phyloP scores from a whole-genome alignment of 1,140 invertebrate species.

The Drusus annulatus region DNA sequence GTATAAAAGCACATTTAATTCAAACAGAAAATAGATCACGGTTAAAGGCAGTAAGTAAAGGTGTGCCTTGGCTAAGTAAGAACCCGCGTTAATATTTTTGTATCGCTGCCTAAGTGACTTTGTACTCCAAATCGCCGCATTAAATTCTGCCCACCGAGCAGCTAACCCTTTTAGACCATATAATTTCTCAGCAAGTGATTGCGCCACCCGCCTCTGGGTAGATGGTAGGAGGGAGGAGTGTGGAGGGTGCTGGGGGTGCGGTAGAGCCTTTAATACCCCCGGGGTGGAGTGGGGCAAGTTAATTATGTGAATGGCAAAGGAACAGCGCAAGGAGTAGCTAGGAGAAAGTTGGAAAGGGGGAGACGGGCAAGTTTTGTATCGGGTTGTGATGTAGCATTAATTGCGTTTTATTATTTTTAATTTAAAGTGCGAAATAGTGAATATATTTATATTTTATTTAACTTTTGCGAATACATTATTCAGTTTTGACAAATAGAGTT shows the following conservation, averaged over 20 bases:
- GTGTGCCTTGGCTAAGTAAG: too few relatives aligned
- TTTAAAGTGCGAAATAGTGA: neutral
- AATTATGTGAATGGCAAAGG: constrained; percentile 60
- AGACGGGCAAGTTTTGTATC: neutral
- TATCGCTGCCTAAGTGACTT: constrained; percentile 14
- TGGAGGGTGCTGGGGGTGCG: constrained; percentile 12
- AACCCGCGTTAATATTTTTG: too few relatives aligned
- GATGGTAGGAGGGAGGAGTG: neutral
- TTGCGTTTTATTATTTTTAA: neutral
- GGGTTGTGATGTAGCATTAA: neutral
- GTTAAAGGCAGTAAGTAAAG: too few relatives aligned
- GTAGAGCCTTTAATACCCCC: constrained; percentile 58
- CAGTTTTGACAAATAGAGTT: too few relatives aligned
- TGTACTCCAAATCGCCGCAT: constrained; percentile 23
- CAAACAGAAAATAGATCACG: too few relatives aligned
- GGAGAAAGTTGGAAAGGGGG: constrained; percentile 33
- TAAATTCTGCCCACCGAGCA: constrained; percentile 6
- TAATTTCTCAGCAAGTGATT: constrained; percentile 54
- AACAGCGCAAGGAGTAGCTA: constrained; percentile 52
- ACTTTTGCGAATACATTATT: too few relatives aligned
- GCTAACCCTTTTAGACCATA: constrained; percentile 47
- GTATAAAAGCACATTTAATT: too few relatives aligned
- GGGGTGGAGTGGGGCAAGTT: constrained; percentile 59
- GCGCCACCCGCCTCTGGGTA: constrained; percentile 3
- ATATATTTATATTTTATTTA: too few relatives aligned